Conservation (phyloP, 2,113 vertebrate species). For the Ophthalmolycus amberensis region DNA sequence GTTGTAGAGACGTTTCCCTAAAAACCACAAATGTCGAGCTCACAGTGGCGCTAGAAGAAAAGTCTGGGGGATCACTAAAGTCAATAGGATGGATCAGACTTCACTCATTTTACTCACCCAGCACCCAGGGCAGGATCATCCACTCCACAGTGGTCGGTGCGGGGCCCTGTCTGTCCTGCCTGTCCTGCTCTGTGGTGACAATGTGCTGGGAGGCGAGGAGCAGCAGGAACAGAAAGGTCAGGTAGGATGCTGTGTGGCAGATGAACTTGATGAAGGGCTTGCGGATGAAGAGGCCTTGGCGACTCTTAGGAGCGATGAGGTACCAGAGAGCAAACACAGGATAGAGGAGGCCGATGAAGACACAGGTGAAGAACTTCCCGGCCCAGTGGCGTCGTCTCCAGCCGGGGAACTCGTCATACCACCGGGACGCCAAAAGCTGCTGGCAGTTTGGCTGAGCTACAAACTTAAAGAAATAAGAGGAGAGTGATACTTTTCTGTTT, state of each 20-base stretch:
- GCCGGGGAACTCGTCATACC: conserved; percentile 98
- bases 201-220: conserved; percentile 98
- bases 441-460: conserved; percentile 99
- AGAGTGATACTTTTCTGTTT: neutral
- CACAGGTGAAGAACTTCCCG: conserved; percentile 94
- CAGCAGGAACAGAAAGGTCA: conserved; percentile 98
- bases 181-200: conserved; percentile 88
- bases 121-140: conserved; percentile 98
- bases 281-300: conserved; percentile 96
- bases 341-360: conserved; percentile 96
- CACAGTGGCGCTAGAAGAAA: neutral
- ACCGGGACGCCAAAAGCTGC: conserved; percentile 95
- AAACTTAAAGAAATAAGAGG: conserved; percentile 83
- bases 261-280: conserved; percentile 99
- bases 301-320: conserved; percentile 95
- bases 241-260: conserved; percentile 97
- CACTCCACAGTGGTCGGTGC: conserved; percentile 96
- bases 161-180: conserved; percentile 90
- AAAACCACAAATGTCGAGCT: neutral
- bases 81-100: neutral
- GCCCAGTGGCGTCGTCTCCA: conserved; percentile 98
- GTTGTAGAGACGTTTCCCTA: neutral
- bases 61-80: neutral
- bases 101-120: conserved; percentile 84
- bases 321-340: conserved; percentile 94